Evolutionary conservation across 2,797 vertebrate genomes (phyloP).

Genomic region (Sibirionetta formosa): DNA sequence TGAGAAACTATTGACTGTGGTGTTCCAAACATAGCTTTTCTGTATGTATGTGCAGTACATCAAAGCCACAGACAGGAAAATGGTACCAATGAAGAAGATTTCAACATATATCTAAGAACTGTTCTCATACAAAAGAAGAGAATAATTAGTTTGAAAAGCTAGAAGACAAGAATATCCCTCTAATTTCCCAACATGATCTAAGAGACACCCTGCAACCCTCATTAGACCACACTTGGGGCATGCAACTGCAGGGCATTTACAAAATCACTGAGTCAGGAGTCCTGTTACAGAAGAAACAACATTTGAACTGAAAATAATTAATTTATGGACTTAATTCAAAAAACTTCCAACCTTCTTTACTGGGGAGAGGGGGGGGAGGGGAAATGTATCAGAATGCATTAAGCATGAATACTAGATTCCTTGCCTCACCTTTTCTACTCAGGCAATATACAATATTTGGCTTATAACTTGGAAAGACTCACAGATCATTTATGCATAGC

Average conservation of each 20-base stretch:
- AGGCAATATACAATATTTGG: neutral
- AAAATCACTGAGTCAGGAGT: slow-evolving; percentile 33
- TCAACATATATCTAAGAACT: neutral
- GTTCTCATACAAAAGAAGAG: neutral
- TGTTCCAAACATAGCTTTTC: neutral
- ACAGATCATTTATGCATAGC: neutral
- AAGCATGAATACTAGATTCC: neutral
- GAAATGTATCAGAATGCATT: neutral
- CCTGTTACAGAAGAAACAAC: neutral
- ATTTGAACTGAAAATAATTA: slow-evolving; percentile 36
- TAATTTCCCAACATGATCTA: slow-evolving; percentile 1
- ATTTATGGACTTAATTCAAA: slow-evolving; percentile 45
- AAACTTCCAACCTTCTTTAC: neutral
- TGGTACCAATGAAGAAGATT: neutral
- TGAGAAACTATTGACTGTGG: neutral
- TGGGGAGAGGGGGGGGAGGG: neutral
- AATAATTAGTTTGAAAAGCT: slow-evolving; percentile 9
- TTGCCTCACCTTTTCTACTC: neutral
- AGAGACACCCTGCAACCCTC: neutral
- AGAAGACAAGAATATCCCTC: neutral
- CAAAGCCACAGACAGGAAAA: slow-evolving; percentile 19
- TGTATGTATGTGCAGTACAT: neutral
- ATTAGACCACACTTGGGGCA: neutral
- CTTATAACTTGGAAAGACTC: neutral
- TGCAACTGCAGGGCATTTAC: neutral